Conservation (phyloP, 2,888 invertebrate species). For the Trissolcus brochymenae region DNA sequence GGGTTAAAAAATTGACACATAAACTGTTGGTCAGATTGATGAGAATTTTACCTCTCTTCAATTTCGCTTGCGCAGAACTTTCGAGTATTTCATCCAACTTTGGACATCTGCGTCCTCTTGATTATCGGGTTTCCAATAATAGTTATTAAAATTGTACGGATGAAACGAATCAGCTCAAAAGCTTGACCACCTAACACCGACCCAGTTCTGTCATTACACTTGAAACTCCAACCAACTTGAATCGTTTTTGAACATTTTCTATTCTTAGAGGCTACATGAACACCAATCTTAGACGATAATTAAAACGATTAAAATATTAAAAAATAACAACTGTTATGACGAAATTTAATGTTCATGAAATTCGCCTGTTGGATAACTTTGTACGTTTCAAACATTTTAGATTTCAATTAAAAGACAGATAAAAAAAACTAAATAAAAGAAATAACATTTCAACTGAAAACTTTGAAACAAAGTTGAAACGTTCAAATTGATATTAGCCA, state of each 20-base stretch:
- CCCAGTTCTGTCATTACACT: conserved; percentile 37
- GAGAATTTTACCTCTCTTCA: conserved; percentile 1
- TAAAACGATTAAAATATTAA: conserved; percentile 21
- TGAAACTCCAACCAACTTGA: conserved; percentile 43
- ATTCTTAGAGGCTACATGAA: conserved; percentile 46
- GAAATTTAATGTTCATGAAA: conserved; percentile 18
- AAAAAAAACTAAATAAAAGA: background rate
- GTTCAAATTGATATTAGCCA: conserved; percentile 23
- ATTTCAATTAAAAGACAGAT: conserved; percentile 12
- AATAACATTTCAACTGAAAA: conserved; percentile 18
- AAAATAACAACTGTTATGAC: conserved; percentile 16
- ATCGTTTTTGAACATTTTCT: conserved; percentile 46
- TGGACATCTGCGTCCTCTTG: conserved; percentile 26
- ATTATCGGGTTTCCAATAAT: conserved; percentile 40
- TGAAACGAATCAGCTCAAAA: conserved; percentile 42
- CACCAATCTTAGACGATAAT: conserved; percentile 50
- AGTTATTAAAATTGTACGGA: conserved; percentile 41
- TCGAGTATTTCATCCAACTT: conserved; percentile 42
- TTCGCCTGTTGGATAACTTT: conserved; percentile 19
- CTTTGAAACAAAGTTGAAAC: background rate
- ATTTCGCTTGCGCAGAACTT: conserved; percentile 24
- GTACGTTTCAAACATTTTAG: conserved; percentile 22
- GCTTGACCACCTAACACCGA: conserved; percentile 37
- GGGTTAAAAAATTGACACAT: too few relatives aligned
- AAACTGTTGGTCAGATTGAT: background rate